These are phyloP conservation scores for Poicephalus gulielmi DNA, from an alignment of 2,113 vertebrate genomes.

Conservation along the genomic window DNA sequence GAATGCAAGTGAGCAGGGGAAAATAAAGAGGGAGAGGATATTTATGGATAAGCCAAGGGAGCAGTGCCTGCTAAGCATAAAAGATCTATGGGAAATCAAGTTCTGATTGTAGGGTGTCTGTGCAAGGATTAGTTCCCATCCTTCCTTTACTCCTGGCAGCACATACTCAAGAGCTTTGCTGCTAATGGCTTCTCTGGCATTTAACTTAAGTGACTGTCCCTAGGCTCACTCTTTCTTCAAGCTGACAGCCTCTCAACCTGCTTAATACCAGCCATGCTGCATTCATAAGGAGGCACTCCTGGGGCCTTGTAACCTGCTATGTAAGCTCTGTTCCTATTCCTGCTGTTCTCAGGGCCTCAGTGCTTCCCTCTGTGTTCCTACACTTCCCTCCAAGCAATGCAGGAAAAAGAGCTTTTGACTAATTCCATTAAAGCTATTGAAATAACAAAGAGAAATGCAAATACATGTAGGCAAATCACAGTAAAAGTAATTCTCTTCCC, in stretches of 20 bases:
- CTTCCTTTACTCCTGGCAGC: conserved; percentile 22
- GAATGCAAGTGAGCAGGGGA: background rate
- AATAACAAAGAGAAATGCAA: conserved; percentile 26
- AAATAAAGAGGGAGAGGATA: background rate
- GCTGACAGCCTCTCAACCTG: conserved; percentile 35
- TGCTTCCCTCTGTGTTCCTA: conserved; percentile 4
- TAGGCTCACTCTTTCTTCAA: conserved; percentile 26
- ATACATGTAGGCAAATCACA: background rate
- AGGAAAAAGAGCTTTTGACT: conserved; percentile 24
- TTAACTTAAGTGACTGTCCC: conserved; percentile 38
- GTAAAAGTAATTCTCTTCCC: background rate
- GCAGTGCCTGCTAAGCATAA: background rate
- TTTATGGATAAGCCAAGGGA: background rate
- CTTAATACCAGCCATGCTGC: background rate
- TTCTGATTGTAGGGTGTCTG: background rate
- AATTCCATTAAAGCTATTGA: conserved; percentile 21
- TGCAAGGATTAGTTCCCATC: background rate
- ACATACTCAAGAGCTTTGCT: conserved; percentile 24
- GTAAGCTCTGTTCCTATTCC: conserved; percentile 17
- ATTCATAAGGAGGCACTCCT: conserved; percentile 1
- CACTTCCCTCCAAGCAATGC: conserved; percentile 4
- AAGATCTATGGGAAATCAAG: conserved; percentile 28
- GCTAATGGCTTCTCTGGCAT: background rate
- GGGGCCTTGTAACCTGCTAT: conserved; percentile 21
- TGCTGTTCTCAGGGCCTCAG: background rate